Evolutionary conservation across 2,888 invertebrate genomes (phyloP), one percentile per base, ranked within the genome.

Genomic region (Unio delphinus): DNA sequence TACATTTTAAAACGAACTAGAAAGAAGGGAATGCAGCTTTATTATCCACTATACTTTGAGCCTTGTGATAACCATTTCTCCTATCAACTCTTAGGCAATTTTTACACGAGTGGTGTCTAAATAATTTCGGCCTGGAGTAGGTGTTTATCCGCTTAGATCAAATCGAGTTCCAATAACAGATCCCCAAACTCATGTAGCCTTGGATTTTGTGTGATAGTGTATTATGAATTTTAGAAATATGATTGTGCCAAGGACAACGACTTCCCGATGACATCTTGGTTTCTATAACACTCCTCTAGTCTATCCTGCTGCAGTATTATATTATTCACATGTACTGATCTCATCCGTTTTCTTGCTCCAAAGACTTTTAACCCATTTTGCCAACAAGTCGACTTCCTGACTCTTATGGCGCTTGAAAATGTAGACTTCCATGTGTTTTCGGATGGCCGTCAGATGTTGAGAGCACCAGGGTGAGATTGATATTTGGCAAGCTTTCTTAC

Each of bases 211-310:
- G 28, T 28, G 28, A 2, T 28, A 28, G 28, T 3, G 28, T 68
- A 4, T 28, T 28, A 28, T 2, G 28, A 28, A 28, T 54, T 60
- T 64, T 70, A 11, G 73, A 64, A 20, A 73, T 60, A 11, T 45
- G 18, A 34, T 3, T 64, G 65, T 59, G 70, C 70, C 18, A 34
- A n/a, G 56, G 54, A 64, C 18, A 73, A 61, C 56, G 2, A 70
- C 15, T 61, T 6, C 55, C 70, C 63, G 1, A 72, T 68, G 18
- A 74, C n/a, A 55, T 76, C 76, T 15, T 74, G 74, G 55, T n/a
- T 45, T 20, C 74, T 70, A 59, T 71, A 72, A 61, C 69, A 62
- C 20, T 74, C 70, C 28, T 75, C 71, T 2, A 77, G 69, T 58
- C 73, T 65, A 20, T 69, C 56, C 73, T 56, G n/a, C 60, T 17